These are phyloP conservation scores for Sminthopsis crassicaudata DNA, from an alignment of 2,113 vertebrate genomes.

Conservation along the genomic window DNA sequence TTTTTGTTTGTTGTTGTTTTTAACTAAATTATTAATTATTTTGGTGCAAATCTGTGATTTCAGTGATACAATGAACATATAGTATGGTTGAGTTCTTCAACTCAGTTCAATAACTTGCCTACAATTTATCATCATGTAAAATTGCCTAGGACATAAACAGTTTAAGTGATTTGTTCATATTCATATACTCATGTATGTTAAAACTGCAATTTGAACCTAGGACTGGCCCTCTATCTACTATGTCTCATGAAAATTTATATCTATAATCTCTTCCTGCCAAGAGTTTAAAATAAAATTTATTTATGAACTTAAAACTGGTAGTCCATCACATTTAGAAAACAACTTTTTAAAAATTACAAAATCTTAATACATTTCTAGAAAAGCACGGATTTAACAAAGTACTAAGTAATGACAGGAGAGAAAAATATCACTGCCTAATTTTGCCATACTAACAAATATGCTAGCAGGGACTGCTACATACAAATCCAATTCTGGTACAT, in stretches of 20 bases:
- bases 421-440: not conserved
- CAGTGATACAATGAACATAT: not conserved
- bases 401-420: not conserved
- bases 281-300: not conserved
- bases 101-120: not conserved
- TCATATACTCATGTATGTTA: not conserved
- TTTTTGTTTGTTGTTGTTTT: not conserved
- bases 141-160: not conserved
- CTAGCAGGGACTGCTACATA: not conserved
- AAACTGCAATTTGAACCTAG: not conserved
- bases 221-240: not conserved
- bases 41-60: not conserved
- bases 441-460: not conserved
- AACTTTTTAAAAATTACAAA: not conserved
- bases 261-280: not conserved
- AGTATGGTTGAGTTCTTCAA: not conserved
- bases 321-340: not conserved
- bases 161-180: not conserved
- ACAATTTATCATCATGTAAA: not conserved
- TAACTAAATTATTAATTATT: not conserved
- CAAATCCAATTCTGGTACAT: not conserved
- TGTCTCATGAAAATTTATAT: not conserved
- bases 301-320: not conserved
- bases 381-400: slow-evolving; percentile 8
- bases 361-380: slow-evolving; percentile 7